Conservation (phyloP, 2,888 invertebrate genomes). For the Schrankia costaestrigalis region DNA sequence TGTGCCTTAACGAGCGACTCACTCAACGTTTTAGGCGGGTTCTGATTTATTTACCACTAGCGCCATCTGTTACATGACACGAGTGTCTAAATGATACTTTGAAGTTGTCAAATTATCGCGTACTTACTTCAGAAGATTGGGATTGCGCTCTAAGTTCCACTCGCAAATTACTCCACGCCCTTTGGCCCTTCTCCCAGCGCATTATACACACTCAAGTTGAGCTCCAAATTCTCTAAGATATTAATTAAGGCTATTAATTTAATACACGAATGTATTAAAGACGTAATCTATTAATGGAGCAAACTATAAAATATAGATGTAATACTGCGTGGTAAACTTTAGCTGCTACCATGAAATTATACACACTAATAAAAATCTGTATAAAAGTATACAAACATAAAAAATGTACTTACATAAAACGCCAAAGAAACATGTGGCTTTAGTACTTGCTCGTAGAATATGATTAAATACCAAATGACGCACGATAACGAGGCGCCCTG, state of each 20-base stretch:
- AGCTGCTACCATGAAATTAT: no score
- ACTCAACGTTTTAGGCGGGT: slow-evolving; percentile 57
- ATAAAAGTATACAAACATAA: no score
- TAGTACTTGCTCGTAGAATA: slow-evolving; percentile 1
- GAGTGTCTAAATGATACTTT: slow-evolving; percentile 67
- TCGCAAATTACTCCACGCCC: slow-evolving; percentile 25
- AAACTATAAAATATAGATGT: slow-evolving; percentile 2
- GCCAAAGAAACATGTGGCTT: slow-evolving; percentile 1
- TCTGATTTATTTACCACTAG: slow-evolving; percentile 67
- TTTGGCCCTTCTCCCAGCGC: slow-evolving; percentile 10
- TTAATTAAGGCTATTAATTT: slow-evolving; percentile 24
- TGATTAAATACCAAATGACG: slow-evolving; percentile 8
- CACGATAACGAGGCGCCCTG: slow-evolving; percentile 2
- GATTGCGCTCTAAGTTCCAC: slow-evolving; percentile 29
- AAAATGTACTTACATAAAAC: no score
- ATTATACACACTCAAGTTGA: slow-evolving; percentile 16
- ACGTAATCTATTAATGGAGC: slow-evolving; percentile 7
- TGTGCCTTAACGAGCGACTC: slow-evolving; percentile 60
- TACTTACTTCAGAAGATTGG: slow-evolving; percentile 49
- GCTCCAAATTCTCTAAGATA: slow-evolving; percentile 13
- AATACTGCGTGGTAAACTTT: no score
- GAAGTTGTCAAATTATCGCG: slow-evolving; percentile 73
- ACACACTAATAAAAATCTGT: no score
- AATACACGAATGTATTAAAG: slow-evolving; percentile 8
- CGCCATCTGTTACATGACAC: slow-evolving; percentile 65